Evolutionary conservation across 2,797 vertebrate genomes (phyloP), one percentile per base, ranked within the genome.

Genomic region (Bovichtus diacanthus): DNA sequence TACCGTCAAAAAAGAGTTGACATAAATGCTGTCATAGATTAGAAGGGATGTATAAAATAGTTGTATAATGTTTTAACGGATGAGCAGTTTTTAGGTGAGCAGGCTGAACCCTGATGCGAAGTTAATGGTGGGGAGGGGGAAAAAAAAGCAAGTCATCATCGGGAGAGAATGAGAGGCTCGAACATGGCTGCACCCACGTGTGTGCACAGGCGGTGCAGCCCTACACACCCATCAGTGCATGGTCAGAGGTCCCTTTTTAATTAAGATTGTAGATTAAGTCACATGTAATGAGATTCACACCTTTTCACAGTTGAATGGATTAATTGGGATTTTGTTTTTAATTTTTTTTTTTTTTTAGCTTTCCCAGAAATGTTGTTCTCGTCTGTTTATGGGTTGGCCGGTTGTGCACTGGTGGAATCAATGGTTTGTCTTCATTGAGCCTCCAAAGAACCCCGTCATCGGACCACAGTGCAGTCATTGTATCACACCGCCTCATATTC

Each of bases 101-200:
- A 34, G 71, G 54, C 55, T 46, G 43, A 41, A 60, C 44, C 76
- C 31, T 65, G 54, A 56, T 55, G 46, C n/a, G 63, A 73, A 70
- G 78, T 69, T 53, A 62, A 85, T 70, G 81, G 71, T 82, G 78
- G 68, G 41, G 70, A 41, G 66, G 54, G 38, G 56, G n/a, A n/a
- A n/a, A 36, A 78, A 90, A 88, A 80, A 86, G 93, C 92, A 93
- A 93, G 93, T 94, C 93, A 93, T 93, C 85, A 91, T 88, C 85
- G 73, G 71, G 67, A 78, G 82, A 81, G 86, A 87, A 84, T 81
- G 64, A 79, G 87, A 84, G 81, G 64, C 88, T 88, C 76, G 90
- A 92, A 91, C 83, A 94, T 93, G 91, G 90, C 92, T 93, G 92
- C 91, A 88, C 78, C 88, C 92, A 91, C 86, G 78, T 78, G 84